A percentile compares a stretch with the other conserved stretches of the same genome.
phyloP scores from a whole-genome alignment of 1,140 invertebrate genomes.

The Brachionus plicatilis region DNA sequence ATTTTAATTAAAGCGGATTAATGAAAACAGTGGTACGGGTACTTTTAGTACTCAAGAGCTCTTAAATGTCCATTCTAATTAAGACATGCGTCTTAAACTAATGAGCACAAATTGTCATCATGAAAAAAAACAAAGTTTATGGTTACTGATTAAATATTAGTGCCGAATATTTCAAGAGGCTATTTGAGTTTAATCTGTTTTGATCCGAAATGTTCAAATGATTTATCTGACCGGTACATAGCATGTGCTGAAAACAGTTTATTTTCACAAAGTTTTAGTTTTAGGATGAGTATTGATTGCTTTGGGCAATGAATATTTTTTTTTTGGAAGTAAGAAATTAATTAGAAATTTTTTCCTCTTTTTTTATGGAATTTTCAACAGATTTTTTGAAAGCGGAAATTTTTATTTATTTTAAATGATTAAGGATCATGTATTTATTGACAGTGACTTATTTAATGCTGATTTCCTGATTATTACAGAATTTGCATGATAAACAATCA shows the following conservation, averaged over 20 bases:
- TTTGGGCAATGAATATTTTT: background rate
- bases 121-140: background rate
- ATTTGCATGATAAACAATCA: background rate
- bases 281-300: background rate
- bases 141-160: conserved; percentile 21
- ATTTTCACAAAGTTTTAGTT: background rate
- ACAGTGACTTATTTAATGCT: background rate
- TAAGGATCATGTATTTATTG: no score
- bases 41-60: background rate
- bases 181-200: background rate
- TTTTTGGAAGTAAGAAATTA: background rate
- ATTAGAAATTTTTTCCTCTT: background rate
- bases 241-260: background rate
- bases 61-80: background rate
- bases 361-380: no score
- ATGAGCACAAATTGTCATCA: background rate
- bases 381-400: background rate
- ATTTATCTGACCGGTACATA: background rate
- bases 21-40: background rate
- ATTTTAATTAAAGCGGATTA: no score
- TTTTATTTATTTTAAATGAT: background rate
- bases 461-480: background rate
- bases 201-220: background rate
- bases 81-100: background rate
- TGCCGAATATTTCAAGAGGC: background rate